Percentiles rank a stretch among this genome's conserved stretches.
These are phyloP conservation scores for Otus sunia DNA, from an alignment of 2,113 vertebrate species.

Conservation along the genomic window DNA sequence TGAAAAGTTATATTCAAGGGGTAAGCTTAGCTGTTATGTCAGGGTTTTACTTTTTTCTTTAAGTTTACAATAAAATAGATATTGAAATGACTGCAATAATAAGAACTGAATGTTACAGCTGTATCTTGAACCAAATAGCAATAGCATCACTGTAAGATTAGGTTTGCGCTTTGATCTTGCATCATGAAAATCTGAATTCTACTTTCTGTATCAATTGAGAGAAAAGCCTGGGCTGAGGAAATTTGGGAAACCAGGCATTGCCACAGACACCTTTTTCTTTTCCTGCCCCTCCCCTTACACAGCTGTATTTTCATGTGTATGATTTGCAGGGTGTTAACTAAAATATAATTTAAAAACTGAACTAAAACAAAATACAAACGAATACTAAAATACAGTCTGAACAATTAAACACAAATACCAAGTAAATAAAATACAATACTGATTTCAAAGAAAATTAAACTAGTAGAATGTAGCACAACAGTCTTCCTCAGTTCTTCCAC, in stretches of 20 bases:
- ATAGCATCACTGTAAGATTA: neutral
- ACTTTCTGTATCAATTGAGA: neutral
- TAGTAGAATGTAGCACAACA: neutral
- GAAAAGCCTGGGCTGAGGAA: neutral
- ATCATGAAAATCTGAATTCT: neutral
- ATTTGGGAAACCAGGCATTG: neutral
- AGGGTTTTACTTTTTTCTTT: neutral
- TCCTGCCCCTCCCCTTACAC: neutral
- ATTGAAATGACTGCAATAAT: neutral
- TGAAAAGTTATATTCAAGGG: neutral
- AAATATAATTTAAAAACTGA: neutral
- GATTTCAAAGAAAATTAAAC: neutral
- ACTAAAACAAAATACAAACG: neutral
- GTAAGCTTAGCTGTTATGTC: neutral
- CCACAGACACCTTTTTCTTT: neutral
- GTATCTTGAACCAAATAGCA: neutral
- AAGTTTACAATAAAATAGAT: neutral
- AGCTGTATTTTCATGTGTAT: neutral
- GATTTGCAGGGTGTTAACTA: neutral
- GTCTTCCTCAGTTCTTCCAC: neutral
- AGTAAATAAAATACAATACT: neutral
- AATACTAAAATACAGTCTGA: neutral
- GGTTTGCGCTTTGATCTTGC: neutral
- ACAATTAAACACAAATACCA: neutral
- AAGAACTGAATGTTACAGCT: neutral